Percentiles rank a stretch among this genome's conserved stretches.
phyloP scores from a whole-genome alignment of 2,888 invertebrate species.

The Aquatica leii region DNA sequence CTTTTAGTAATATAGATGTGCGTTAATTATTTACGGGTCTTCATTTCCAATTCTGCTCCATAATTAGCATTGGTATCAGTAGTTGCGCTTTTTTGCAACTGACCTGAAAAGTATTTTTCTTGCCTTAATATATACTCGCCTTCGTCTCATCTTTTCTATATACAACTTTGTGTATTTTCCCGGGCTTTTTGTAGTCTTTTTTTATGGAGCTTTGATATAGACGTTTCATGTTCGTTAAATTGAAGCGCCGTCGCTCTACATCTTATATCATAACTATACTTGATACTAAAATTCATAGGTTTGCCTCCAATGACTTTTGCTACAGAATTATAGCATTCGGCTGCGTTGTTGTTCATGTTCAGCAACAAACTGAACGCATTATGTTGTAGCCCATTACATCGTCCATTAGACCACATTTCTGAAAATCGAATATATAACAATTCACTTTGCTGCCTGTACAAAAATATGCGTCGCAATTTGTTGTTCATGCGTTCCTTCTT shows the following conservation, averaged over 20 bases:
- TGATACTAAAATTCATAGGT: constrained; percentile 8
- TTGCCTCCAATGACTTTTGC: constrained; percentile 20
- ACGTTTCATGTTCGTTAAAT: not conserved
- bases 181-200: too few relatives aligned
- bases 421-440: not conserved
- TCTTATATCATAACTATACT: constrained; percentile 10
- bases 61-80: constrained; percentile 10
- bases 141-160: not conserved
- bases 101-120: not conserved
- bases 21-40: constrained; percentile 1
- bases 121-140: not conserved
- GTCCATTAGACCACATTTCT: not conserved
- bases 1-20: not conserved
- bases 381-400: not conserved
- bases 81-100: not conserved
- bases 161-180: too few relatives aligned
- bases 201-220: not conserved
- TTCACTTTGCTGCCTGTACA: not conserved
- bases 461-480: not conserved
- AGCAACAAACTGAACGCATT: too few relatives aligned
- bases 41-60: too few relatives aligned
- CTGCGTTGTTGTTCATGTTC: constrained; percentile 20
- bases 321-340: constrained; percentile 15
- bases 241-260: not conserved
- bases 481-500: not conserved